Evolutionary conservation across 2,797 vertebrate species (phyloP), one percentile per base, ranked within the genome.

Genomic region (Thalassophryne amazonica): DNA sequence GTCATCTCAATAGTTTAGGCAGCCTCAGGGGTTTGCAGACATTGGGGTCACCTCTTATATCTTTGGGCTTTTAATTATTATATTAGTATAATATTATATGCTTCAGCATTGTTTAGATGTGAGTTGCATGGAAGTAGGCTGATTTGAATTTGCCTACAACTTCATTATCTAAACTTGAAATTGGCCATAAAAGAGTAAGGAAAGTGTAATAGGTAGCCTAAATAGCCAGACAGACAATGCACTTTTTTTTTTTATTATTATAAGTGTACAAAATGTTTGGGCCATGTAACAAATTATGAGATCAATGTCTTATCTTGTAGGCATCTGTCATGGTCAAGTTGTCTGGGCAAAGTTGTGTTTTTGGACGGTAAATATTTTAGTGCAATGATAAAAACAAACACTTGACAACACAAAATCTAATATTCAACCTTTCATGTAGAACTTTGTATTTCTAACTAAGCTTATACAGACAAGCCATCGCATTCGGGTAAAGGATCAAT

Each of bases 381-480:
- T 16, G 40, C n/a, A 14, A 15, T 22, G 30, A 21, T 9, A 21
- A 41, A 19, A 20, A n/a, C 7, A 38, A 35, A 27, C 4, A 1
- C 35, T 46, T 22, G 13, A 16, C n/a, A 17, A 19, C 8, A 35
- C 2, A 17, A 22, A 10, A 25, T 35, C 7, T 22, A 10, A 42
- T 16, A 13, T 20, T 13, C 48, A n/a, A 20, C 22, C 15, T 45
- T 10, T 19, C 7, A 6, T 21, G 19, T 17, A 27, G 20, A 5
- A 14, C 7, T 33, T 32, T 7, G 2, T 33, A 35, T 73, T 36
- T 23, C 22, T 33, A n/a, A 59, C 17, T 2, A 5, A 32, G 16
- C 23, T n/a, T n/a, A n/a, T n/a, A 16, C 27, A 32, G 17, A 32
- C 46, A 59, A 58, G 65, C 54, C 54, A 54, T 61, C 24, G 15